Conservation (phyloP, 1,140 invertebrate genomes). For the Drosophila athabasca region DNA sequence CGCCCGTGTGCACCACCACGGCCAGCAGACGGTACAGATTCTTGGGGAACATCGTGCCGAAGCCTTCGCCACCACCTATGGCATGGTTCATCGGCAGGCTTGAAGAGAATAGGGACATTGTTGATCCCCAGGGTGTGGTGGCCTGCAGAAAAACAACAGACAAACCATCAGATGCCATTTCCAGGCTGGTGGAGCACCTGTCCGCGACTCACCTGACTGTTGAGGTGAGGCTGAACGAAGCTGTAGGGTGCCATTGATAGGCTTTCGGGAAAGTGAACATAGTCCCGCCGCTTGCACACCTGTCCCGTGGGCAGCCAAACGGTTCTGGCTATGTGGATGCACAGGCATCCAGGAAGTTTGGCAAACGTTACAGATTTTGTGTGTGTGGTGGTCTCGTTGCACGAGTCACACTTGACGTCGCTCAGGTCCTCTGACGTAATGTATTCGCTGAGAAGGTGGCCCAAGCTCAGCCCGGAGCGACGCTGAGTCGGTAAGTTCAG, state of each 20-base stretch:
- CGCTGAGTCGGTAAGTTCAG: conserved; percentile 88
- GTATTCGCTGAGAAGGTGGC: conserved; percentile 91
- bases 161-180: background rate
- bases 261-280: conserved; percentile 93
- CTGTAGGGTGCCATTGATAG: conserved; percentile 92
- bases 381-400: conserved; percentile 87
- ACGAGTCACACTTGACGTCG: conserved; percentile 93
- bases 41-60: conserved; percentile 82
- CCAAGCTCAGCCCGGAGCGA: conserved; percentile 73
- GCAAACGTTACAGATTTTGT: conserved; percentile 94
- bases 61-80: conserved; percentile 59
- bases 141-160: conserved; percentile 41
- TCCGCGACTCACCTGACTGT: conserved; percentile 80
- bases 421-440: conserved; percentile 92
- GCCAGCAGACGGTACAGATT: conserved; percentile 90
- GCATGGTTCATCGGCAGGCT: conserved; percentile 80
- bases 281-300: conserved; percentile 92
- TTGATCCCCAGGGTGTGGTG: conserved; percentile 81
- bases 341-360: conserved; percentile 85
- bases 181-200: too few relatives aligned
- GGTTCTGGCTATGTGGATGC: conserved; percentile 94
- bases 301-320: conserved; percentile 90
- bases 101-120: conserved; percentile 78
- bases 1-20: conserved; percentile 95
- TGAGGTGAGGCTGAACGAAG: conserved; percentile 86